Base-by-base conservation (phyloP, 2,888 invertebrate genomes). In the Brenthis daphne region DNA sequence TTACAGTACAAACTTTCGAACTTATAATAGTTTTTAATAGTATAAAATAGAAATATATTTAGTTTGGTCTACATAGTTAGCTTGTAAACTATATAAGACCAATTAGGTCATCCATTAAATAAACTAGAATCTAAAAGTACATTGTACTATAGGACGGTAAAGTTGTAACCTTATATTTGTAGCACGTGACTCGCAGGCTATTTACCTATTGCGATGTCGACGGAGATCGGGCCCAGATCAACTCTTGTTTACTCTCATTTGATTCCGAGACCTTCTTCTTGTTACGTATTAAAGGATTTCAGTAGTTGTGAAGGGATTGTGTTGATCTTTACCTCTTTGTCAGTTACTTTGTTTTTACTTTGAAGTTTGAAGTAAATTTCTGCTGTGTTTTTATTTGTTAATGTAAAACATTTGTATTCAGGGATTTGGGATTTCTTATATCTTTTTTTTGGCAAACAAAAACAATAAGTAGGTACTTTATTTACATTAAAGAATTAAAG, bases 191-290 rank as follows among this genome's bases (percentile, higher is more conserved):
- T 43, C 50, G 67, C 56, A n/a, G 24, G 12, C 56, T 47, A 67
- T 37, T 47, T 53, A 11, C n/a, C 24, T 58, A 20, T 50, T 60
- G 65, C 54, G 13, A 67, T 56, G 67, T 60, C 60, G 60, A 55
- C 67, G n/a, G 64, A 47, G 24, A 63, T 53, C 37, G 11, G 37
- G 50, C 61, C 56, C 57, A 57, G 67, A 67, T 67, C 54, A 56
- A 50, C 56, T 65, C 63, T 78, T 77, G 70, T 72, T 75, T 69
- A 66, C 73, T 75, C 76, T 63, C 63, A 53, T 63, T 63, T 53
- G 63, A 37, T 63, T 51, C 63, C 76, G 56, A 69, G 69, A 56
- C 67, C 68, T 57, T 60, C 57, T 64, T 69, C 66, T 68, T 67
- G 58, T 72, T 68, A 68, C 67, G 65, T 69, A 63, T 70, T 70